phyloP scores from a whole-genome alignment of 1,140 invertebrate species.

The Euura saliciscinereae region DNA sequence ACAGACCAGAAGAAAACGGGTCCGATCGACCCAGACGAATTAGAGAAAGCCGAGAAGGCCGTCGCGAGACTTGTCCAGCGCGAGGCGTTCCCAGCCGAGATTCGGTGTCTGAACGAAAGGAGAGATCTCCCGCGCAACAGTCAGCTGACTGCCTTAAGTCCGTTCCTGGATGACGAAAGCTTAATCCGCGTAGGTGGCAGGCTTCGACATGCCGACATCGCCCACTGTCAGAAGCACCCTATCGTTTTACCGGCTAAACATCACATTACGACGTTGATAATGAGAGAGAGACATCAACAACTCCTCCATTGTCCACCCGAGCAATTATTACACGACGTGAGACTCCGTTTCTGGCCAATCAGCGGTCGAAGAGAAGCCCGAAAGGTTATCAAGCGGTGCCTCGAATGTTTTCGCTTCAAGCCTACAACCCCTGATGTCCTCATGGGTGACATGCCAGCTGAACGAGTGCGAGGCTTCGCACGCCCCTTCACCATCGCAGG shows the following conservation, averaged over 20 bases:
- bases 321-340: constrained; percentile 25
- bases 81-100: not conserved
- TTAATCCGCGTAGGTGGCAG: constrained; percentile 28
- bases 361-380: constrained; percentile 17
- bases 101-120: not conserved
- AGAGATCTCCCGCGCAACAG: not conserved
- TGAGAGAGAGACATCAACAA: constrained; percentile 36
- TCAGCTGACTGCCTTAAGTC: constrained; percentile 15
- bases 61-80: not conserved
- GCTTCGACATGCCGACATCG: constrained; percentile 16
- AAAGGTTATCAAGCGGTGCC: constrained; percentile 31
- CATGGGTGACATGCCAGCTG: constrained; percentile 40
- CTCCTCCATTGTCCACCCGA: constrained; percentile 43
- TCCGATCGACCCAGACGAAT: not conserved
- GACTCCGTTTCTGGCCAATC: constrained; percentile 35
- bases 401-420: constrained; percentile 32
- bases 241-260: constrained; percentile 24
- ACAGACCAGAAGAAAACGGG: not conserved
- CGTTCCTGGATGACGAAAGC: constrained; percentile 21
- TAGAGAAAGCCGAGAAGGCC: not conserved
- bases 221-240: constrained; percentile 23
- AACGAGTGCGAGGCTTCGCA: constrained; percentile 31
- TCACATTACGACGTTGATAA: constrained; percentile 29
- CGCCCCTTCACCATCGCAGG: constrained; percentile 44
- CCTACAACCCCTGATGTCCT: constrained; percentile 22